These are phyloP conservation scores for Varanus salvator DNA, from an alignment of 2,113 vertebrate species.

Conservation along the genomic window DNA sequence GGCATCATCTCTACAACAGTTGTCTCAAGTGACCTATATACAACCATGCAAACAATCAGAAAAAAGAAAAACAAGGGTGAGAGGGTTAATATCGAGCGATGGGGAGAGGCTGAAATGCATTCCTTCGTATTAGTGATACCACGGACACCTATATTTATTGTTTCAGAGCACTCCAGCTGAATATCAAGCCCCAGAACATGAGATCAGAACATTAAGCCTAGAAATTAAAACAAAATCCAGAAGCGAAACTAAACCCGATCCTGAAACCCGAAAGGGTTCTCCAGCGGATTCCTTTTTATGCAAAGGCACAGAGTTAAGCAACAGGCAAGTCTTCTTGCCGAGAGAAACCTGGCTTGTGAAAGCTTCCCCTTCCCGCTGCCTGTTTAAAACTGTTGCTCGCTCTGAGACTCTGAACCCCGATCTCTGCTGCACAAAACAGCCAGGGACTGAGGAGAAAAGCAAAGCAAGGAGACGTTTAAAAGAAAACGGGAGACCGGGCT, in stretches of 20 bases:
- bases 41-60: neutral
- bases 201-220: neutral
- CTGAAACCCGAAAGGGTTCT: neutral
- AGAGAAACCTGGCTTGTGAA: neutral
- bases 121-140: no score
- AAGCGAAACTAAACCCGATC: neutral
- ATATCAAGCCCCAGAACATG: neutral
- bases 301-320: neutral
- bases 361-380: neutral
- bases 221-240: neutral
- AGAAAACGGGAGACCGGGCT: neutral
- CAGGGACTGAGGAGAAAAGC: neutral
- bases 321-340: neutral
- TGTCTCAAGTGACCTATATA: neutral
- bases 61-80: no score
- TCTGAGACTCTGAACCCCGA: neutral
- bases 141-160: neutral
- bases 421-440: neutral
- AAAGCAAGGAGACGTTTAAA: neutral
- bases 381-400: neutral
- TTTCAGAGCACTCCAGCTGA: neutral
- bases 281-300: neutral
- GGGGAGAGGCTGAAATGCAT: neutral
- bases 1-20: neutral
- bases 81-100: neutral